Conservation (phyloP, 1,140 invertebrate genomes). For the Halictus rubicundus region DNA sequence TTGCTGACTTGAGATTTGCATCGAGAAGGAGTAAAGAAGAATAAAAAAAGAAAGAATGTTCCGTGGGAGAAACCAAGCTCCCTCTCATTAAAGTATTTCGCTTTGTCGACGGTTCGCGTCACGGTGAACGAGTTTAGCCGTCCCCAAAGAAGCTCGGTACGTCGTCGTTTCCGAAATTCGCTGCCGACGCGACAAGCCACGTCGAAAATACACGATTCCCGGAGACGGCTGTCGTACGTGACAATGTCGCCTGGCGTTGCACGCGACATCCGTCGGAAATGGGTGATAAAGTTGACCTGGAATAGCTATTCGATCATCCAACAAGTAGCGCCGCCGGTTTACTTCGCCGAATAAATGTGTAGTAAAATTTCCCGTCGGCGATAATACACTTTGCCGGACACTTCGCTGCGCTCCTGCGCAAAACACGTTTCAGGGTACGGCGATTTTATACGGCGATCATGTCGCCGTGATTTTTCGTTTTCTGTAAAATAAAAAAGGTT, state of each 20-base stretch:
- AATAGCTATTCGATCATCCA: neutral
- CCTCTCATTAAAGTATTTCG: neutral
- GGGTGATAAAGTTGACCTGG: conserved; percentile 1
- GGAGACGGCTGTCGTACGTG: neutral
- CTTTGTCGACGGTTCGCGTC: neutral
- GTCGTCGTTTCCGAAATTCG: neutral
- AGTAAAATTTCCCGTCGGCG: too few relatives aligned
- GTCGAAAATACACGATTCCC: neutral
- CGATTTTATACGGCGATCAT: too few relatives aligned
- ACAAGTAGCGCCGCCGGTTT: neutral
- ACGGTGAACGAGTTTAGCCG: neutral
- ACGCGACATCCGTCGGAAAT: neutral
- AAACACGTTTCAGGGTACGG: too few relatives aligned
- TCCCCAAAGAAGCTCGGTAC: neutral
- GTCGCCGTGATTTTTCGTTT: too few relatives aligned
- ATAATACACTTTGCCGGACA: too few relatives aligned
- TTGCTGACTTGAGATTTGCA: too few relatives aligned
- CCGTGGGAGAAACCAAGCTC: too few relatives aligned
- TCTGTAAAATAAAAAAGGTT: too few relatives aligned
- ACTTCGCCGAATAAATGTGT: neutral
- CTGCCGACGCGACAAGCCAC: neutral
- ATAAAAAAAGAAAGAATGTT: too few relatives aligned
- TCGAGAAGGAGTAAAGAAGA: too few relatives aligned
- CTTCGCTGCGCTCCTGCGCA: too few relatives aligned
- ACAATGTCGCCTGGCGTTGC: neutral